Conservation (phyloP, 2,113 vertebrate species). For the Vidua chalybeata region DNA sequence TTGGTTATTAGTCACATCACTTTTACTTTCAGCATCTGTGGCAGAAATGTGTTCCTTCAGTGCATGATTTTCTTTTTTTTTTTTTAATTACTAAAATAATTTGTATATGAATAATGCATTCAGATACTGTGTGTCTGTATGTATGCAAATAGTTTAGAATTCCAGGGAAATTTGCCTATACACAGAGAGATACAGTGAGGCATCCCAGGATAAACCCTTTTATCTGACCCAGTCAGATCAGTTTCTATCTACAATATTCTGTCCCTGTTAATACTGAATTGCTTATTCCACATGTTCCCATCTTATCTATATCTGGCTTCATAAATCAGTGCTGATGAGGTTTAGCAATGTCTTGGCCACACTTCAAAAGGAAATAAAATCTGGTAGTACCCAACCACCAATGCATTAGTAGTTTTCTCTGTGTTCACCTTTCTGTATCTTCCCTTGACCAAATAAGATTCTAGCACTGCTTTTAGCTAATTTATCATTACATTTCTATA, state of each 20-base stretch:
- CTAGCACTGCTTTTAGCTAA: background rate
- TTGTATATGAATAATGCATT: background rate
- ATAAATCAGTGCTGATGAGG: background rate
- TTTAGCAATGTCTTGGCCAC: background rate
- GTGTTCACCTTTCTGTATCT: background rate
- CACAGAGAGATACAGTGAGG: rapidly evolving
- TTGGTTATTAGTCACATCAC: background rate
- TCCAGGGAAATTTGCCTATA: background rate
- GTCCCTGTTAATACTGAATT: background rate
- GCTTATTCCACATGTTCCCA: background rate
- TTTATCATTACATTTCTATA: background rate
- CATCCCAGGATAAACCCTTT: background rate
- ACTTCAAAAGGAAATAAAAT: background rate
- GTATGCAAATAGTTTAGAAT: background rate
- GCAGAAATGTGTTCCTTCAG: background rate
- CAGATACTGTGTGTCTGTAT: background rate
- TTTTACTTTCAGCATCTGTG: background rate
- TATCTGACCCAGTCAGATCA: background rate
- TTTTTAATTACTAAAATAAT: background rate
- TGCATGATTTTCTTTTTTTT: background rate
- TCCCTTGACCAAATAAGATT: background rate
- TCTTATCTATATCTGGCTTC: background rate
- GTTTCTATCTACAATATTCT: background rate
- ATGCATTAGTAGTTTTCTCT: background rate
- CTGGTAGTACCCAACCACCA: background rate